Evolutionary conservation across 1,140 invertebrate species (phyloP), one percentile per base, ranked within the genome.

Genomic region (Gonatopus flavifemur): DNA sequence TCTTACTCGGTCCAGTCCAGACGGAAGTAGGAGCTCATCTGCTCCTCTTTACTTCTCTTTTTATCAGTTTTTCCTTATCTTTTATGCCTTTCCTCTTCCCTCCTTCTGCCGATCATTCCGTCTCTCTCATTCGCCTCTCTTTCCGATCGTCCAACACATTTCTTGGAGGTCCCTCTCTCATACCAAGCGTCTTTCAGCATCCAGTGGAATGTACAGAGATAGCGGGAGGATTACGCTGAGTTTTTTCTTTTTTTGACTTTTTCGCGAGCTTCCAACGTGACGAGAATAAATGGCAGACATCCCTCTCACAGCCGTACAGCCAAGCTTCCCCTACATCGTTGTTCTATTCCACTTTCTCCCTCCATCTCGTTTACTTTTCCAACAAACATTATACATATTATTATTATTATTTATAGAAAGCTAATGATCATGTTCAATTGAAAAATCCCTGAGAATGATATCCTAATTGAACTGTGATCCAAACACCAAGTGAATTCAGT

Each of bases 251-350:
- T 66, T 60, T 59, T 28, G 3, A 38, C 43, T 45, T 47, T 47
- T 33, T 12, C 39, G 30, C 39, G 36, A 15, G 20, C n/a, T 49
- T 52, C 51, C 59, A 67, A 72, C 69, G 69, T 73, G 74, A 73
- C 63, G 62, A 67, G 72, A 75, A 75, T 75, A 70, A 72, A 69
- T 70, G 66, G 57, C 62, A 64, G 62, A 58, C 54, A 68, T 61
- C 60, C 58, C 49, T 62, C 35, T 54, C 40, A 35, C 44, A 49
- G 25, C 37, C 32, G 13, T 43, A 16, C 45, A 49, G 30, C 52
- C 30, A 38, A 39, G 51, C 25, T 38, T 24, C 22, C 15, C 33
- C 21, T 49, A 7, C 9, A 18, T 15, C n/a, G n/a, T n/a, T n/a
- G n/a, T n/a, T n/a, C n/a, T n/a, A n/a, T n/a, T n/a, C n/a, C n/a